Base-by-base conservation (phyloP, 2,797 vertebrate genomes). In the Antrozous pallidus region DNA sequence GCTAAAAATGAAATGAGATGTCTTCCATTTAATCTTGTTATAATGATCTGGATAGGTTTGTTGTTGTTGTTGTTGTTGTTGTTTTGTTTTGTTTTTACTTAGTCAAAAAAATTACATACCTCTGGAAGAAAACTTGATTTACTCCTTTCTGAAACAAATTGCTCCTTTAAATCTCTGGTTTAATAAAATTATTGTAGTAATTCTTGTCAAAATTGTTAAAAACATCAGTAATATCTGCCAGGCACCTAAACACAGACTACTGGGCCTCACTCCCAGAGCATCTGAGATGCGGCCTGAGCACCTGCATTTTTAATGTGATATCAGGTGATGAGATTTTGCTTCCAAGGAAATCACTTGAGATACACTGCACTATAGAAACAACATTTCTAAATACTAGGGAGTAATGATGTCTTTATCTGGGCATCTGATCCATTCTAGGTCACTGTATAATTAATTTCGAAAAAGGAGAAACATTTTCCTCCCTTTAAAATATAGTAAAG, bases 1-100 rank as follows among this genome's bases (percentile, higher is more conserved):
- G 24, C 20, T 56, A 73, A 61, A 88, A 18, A 63, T 47, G 40
- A 79, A 17, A 86, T 67, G 14, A 56, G 16, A 42, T 49, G 56
- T 40, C 36, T 87, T 82, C 38, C 9, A 40, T 67, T 95, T 45
- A 16, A 92, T 75, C 75, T 84, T 89, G 67, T 86, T 74, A 85
- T 86, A 86, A 88, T 45, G 88, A 71, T 65, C 8, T 49, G 40
- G 2, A 31, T 13, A 12, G 14, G 16, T 54, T 17, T 42, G 54
- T 58, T 71, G 56, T 90, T 12, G n/a, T 42, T 42, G 7, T 42
- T 42, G n/a, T 42, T 42, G 42, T 42, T 42, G n/a, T 42, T 42
- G 42, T 42, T 42, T 8, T 42, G 42, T 42, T 42, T 9, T 58
- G 5, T 51, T 49, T 14, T 16, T 42, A 56, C 31, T 67, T 71